Evolutionary conservation across 2,888 invertebrate species (phyloP), one percentile per base, ranked within the genome.

Genomic region (Alsophila aescularia): DNA sequence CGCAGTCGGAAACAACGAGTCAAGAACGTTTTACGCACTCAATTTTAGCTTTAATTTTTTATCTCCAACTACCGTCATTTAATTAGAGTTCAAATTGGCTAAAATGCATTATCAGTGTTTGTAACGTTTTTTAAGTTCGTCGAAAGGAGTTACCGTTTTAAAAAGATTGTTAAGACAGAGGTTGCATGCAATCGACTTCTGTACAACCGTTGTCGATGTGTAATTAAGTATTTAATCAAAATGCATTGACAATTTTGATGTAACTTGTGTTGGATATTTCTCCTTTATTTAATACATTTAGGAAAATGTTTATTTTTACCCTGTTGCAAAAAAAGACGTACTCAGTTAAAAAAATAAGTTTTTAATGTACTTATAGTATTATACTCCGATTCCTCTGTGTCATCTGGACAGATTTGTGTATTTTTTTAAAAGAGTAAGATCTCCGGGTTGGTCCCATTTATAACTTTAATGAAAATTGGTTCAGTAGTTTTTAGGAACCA

Each of bases 21-120:
- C 10, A 72, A 75, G 73, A 74, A 75, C 77, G 76, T 71, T 65
- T 68, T 58, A 66, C 65, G 66, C 68, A 60, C 73, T 66, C 72
- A 67, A 76, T 73, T 73, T 69, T 75, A 69, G 67, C 55, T 72
- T n/a, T n/a, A n/a, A n/a, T n/a, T n/a, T 59, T 58, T 69, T n/a
- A n/a, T 72, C 68, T 66, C 57, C 21, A 14, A 55, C 58, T 56
- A 44, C 34, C n/a, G 14, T 47, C 56, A 36, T 65, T 41, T 40
- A 49, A 37, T 27, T 71, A 73, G 67, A 62, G 67, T 48, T 56
- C 43, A 21, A 49, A 64, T 64, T 76, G 13, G 66, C 55, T 54
- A 70, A 55, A 29, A 45, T 39, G 27, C 12, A 8, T 34, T 35
- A 31, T 32, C 12, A 44, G 16, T 37, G 54, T 48, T 58, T 52